Evolutionary conservation across 2,888 invertebrate genomes (phyloP), one percentile per base, ranked within the genome.

Genomic region (Lobophora halterata): DNA sequence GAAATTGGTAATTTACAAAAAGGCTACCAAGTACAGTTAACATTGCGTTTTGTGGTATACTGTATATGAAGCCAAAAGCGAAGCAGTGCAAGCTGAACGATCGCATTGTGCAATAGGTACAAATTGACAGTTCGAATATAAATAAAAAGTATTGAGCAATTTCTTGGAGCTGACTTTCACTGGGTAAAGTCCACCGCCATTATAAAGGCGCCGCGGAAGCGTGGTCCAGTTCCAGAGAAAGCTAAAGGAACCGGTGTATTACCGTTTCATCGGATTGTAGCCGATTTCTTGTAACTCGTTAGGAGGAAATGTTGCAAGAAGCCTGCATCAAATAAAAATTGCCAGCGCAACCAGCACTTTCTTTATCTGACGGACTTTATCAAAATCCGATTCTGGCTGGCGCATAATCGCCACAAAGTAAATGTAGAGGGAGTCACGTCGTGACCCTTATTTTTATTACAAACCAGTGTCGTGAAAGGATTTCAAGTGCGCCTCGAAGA

Each of bases 191-290:
- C 65, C 58, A 58, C 16, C 54, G 58, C 54, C 62, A 62, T 67
- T 65, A 66, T 64, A 61, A 60, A 61, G 54, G 49, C 49, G 43
- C 43, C 43, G 50, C 69, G 75, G 73, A 77, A 74, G 64, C 66
- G 52, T 59, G 70, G 55, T 72, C 72, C 70, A 71, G 72, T 74
- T 79, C 57, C 68, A 67, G 77, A 71, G 80, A 82, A 79, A 81
- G 79, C 67, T 58, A 49, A 38, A 53, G 58, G 56, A 60, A 58
- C 57, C 52, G 50, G 56, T 54, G 52, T 52, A 57, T 49, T 51
- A 42, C 58, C 46, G 54, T 43, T 51, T 18, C 21, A 37, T 37
- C 43, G 29, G 30, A 43, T 29, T 37, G 38, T 28, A 33, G 30
- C 29, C 25, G 33, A 25, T 37, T 43, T 43, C 43, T 43, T 33